Evolutionary conservation across 2,113 vertebrate genomes (phyloP).

Genomic region (Sula dactylatra): DNA sequence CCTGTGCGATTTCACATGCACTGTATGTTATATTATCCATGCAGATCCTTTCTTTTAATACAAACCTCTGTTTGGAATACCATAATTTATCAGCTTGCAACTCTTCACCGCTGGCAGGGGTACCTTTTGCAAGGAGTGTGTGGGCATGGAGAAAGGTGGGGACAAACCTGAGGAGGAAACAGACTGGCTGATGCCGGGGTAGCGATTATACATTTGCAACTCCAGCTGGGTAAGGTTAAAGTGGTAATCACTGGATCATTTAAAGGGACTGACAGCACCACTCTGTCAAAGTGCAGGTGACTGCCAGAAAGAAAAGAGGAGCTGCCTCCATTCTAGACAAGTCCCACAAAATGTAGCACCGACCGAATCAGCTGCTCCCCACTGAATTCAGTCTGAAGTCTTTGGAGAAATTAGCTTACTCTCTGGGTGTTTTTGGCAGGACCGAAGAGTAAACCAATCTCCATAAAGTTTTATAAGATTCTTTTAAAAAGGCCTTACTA

Average conservation of each 20-base stretch:
- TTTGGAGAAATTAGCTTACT: background rate
- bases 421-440: background rate
- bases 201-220: background rate
- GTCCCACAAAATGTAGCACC: rapidly evolving
- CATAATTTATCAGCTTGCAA: background rate
- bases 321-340: background rate
- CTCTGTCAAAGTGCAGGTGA: background rate
- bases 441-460: background rate
- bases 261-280: background rate
- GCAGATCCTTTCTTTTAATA: background rate
- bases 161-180: background rate
- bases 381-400: background rate
- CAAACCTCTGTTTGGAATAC: background rate
- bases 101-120: background rate
- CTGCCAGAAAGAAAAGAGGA: background rate
- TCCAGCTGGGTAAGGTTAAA: background rate
- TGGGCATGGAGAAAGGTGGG: background rate
- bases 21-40: background rate
- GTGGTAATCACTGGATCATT: background rate
- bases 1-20: background rate
- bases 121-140: background rate
- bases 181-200: background rate
- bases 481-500: background rate
- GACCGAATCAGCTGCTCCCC: background rate
- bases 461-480: background rate